Evolutionary conservation across 2,113 vertebrate genomes (phyloP).

Genomic region (Cryptomyrus ogoouensis): DNA sequence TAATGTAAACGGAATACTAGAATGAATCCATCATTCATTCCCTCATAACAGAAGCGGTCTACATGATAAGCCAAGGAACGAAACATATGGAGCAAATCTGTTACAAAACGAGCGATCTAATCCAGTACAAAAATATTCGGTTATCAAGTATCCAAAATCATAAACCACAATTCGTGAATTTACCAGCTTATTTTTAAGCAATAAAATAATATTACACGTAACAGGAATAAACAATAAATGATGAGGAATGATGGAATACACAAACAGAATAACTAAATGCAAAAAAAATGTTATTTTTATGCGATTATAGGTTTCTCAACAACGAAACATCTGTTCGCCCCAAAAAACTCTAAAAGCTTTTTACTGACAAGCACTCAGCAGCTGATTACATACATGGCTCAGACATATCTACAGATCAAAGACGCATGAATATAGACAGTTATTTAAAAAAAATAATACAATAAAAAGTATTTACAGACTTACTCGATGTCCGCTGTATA

Average conservation of each 20-base stretch:
- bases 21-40: neutral
- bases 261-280: neutral
- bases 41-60: neutral
- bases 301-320: neutral
- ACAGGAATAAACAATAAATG: neutral
- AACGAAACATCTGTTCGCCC: neutral
- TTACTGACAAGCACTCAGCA: conserved; percentile 9
- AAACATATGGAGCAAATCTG: neutral
- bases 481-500: neutral
- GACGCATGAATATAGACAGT: neutral
- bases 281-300: neutral
- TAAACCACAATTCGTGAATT: conserved; percentile 59
- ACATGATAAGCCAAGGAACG: neutral
- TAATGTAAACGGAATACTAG: neutral
- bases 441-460: neutral
- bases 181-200: conserved; percentile 45
- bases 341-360: conserved; percentile 7
- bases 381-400: neutral
- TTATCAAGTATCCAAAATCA: conserved; percentile 62
- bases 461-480: conserved; percentile 16
- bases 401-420: neutral
- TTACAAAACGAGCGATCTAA: conserved; percentile 54
- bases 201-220: neutral
- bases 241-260: neutral
- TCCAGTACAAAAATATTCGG: conserved; percentile 58